These are phyloP conservation scores for Caerostris extrusa DNA, from an alignment of 1,140 invertebrate genomes.

Conservation along the genomic window DNA sequence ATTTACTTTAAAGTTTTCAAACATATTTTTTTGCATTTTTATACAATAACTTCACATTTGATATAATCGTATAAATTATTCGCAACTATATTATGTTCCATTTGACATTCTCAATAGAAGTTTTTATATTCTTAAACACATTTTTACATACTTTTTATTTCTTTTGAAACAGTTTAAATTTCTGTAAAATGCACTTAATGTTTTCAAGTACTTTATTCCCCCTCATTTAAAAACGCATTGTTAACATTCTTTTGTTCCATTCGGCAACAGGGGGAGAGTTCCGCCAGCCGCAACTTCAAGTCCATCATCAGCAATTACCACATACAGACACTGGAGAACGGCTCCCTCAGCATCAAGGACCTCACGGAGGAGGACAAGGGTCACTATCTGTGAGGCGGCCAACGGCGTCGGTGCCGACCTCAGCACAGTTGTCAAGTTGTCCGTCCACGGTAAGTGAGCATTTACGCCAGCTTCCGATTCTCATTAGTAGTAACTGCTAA, in stretches of 20 bases:
- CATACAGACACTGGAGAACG: slow-evolving; percentile 82
- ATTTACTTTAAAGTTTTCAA: too few species aligned
- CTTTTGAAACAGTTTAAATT: too few species aligned
- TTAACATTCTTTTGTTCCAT: too few species aligned
- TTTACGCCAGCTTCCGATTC: slow-evolving; percentile 66
- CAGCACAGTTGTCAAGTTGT: slow-evolving; percentile 84
- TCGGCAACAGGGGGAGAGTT: slow-evolving; percentile 58
- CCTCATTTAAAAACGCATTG: background rate
- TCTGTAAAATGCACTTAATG: too few species aligned
- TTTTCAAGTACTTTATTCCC: background rate
- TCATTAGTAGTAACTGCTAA: slow-evolving; percentile 41
- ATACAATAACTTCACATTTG: too few species aligned
- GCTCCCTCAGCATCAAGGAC: slow-evolving; percentile 83
- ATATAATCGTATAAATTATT: too few species aligned
- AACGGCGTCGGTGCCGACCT: slow-evolving; percentile 97
- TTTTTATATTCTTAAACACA: too few species aligned
- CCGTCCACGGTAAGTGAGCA: slow-evolving; percentile 83
- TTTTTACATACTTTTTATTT: too few species aligned
- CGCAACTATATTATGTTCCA: too few species aligned
- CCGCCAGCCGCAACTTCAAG: slow-evolving; percentile 76
- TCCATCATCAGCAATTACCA: slow-evolving; percentile 79
- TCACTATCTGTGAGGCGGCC: slow-evolving; percentile 92
- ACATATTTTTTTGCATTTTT: too few species aligned
- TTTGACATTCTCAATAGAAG: too few species aligned
- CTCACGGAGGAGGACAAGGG: slow-evolving; percentile 83